Evolutionary conservation across 2,113 vertebrate species (phyloP).

Genomic region (Engystomops pustulosus): DNA sequence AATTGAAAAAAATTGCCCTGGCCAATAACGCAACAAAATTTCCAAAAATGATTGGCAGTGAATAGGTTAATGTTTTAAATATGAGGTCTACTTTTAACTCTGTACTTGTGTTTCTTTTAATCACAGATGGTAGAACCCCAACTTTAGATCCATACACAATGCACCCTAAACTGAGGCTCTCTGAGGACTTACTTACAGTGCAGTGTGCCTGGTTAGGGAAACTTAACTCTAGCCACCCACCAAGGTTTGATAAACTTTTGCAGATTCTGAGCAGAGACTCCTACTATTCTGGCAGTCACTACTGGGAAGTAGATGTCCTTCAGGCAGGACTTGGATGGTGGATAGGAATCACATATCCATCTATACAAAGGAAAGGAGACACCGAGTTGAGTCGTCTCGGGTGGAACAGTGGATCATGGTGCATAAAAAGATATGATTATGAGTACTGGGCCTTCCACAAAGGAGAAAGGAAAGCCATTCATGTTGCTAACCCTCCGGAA

Average conservation of each 20-base stretch:
- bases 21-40: no score
- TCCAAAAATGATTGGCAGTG: no score
- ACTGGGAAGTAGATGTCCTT: slow-evolving; percentile 77
- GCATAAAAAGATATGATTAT: slow-evolving; percentile 73
- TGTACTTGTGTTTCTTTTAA: not conserved
- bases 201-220: slow-evolving; percentile 64
- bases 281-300: slow-evolving; percentile 75
- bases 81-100: no score
- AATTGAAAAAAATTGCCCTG: no score
- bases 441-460: slow-evolving; percentile 80
- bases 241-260: slow-evolving; percentile 71
- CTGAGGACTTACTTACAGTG: slow-evolving; percentile 65
- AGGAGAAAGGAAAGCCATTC: slow-evolving; percentile 69
- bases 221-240: slow-evolving; percentile 62
- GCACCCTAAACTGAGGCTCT: slow-evolving; percentile 71
- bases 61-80: no score
- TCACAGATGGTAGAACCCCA: slow-evolving; percentile 74
- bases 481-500: slow-evolving; percentile 66
- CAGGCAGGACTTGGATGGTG: slow-evolving; percentile 73
- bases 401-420: slow-evolving; percentile 76
- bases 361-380: slow-evolving; percentile 69
- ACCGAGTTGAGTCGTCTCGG: slow-evolving; percentile 69
- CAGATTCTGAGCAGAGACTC: slow-evolving; percentile 74
- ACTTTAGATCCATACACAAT: slow-evolving; percentile 70
- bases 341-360: slow-evolving; percentile 72